phyloP scores from a whole-genome alignment of 2,797 vertebrate genomes.

The Linurgus olivaceus region DNA sequence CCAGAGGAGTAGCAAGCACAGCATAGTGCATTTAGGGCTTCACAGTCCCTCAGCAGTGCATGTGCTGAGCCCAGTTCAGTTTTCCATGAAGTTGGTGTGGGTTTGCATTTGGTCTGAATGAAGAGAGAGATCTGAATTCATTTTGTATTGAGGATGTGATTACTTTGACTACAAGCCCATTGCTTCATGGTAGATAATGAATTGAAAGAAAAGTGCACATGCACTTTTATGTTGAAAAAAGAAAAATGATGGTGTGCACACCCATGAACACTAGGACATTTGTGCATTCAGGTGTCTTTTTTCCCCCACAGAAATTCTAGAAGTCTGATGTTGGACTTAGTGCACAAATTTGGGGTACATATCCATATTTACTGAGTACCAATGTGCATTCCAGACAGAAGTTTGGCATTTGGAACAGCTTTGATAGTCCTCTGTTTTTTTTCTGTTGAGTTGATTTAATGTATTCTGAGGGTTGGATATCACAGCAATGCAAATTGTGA shows the following conservation, averaged over 20 bases:
- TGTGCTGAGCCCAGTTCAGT: background rate
- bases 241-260: background rate
- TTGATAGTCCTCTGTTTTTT: background rate
- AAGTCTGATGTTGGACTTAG: background rate
- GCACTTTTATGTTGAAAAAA: background rate
- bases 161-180: background rate
- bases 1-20: background rate
- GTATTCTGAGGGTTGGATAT: background rate
- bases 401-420: background rate
- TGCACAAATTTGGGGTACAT: background rate
- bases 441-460: background rate
- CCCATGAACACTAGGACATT: background rate
- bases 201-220: background rate
- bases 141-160: background rate
- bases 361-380: background rate
- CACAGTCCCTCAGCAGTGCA: background rate
- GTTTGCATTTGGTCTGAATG: background rate
- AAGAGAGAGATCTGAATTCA: background rate
- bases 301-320: accelerated
- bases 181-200: background rate
- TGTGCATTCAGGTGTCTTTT: background rate
- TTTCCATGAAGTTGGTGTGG: background rate
- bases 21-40: background rate
- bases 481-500: background rate
- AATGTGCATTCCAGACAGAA: background rate